A percentile compares a stretch with the other conserved stretches of the same genome.
phyloP scores from a whole-genome alignment of 2,888 invertebrate genomes.

The Tanytarsus gracilentus region DNA sequence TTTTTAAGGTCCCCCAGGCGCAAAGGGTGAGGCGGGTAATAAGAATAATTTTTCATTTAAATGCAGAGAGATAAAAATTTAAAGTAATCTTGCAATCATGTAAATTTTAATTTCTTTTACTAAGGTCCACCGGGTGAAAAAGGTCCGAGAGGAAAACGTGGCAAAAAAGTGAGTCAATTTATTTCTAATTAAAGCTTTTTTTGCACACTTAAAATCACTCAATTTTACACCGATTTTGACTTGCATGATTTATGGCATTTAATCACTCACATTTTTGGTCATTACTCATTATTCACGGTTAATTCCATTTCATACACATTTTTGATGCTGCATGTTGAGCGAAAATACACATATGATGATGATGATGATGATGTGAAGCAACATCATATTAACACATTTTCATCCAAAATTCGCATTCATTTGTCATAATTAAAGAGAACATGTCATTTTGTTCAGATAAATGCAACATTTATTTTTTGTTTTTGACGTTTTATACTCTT shows the following conservation, averaged over 20 bases:
- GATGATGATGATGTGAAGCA: too few species aligned
- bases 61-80: neutral
- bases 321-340: neutral
- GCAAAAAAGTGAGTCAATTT: constrained; percentile 73
- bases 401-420: too few species aligned
- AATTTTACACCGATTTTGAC: constrained; percentile 1
- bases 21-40: constrained; percentile 37
- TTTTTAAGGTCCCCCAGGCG: constrained; percentile 39
- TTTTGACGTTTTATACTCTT: too few species aligned
- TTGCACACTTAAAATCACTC: constrained; percentile 12
- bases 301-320: neutral
- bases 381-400: too few species aligned
- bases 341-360: neutral
- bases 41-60: neutral
- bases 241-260: constrained; percentile 24
- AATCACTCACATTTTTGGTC: constrained; percentile 6
- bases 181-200: constrained; percentile 2
- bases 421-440: too few species aligned
- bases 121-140: constrained; percentile 74
- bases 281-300: neutral
- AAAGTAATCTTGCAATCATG: neutral
- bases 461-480: too few species aligned
- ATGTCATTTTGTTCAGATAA: too few species aligned
- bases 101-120: neutral
- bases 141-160: constrained; percentile 84